phyloP scores from a whole-genome alignment of 2,888 invertebrate genomes.

The Helleia helle region DNA sequence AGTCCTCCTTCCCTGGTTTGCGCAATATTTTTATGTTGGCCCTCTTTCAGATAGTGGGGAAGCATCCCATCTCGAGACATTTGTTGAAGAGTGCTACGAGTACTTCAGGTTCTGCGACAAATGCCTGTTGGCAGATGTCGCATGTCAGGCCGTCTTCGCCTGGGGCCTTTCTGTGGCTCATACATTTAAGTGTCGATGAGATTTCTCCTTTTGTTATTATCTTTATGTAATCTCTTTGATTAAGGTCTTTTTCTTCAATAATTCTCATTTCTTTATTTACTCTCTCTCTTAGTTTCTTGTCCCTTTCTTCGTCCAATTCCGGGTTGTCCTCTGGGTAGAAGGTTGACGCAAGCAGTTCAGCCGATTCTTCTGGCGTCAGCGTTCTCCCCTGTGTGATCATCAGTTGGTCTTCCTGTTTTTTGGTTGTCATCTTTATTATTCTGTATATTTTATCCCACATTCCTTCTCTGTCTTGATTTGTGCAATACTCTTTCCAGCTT shows the following conservation, averaged over 20 bases:
- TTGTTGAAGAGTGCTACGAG: constrained; percentile 5
- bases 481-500: background rate
- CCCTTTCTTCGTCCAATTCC: too few relatives aligned
- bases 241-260: too few relatives aligned
- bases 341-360: background rate
- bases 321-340: background rate
- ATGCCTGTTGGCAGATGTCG: constrained; percentile 12
- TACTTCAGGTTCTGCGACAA: background rate
- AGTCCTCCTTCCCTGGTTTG: constrained; percentile 12
- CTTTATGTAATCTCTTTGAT: too few relatives aligned
- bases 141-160: constrained; percentile 13
- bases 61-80: constrained; percentile 11
- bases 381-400: background rate
- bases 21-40: constrained; percentile 13
- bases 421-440: background rate
- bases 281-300: too few relatives aligned
- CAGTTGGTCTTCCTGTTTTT: background rate
- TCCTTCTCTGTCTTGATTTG: background rate
- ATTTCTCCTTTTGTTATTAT: too few relatives aligned
- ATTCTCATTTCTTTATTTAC: too few relatives aligned
- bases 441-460: background rate
- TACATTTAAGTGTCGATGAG: too few relatives aligned
- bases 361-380: background rate
- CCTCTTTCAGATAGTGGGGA: constrained; percentile 18
- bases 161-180: constrained; percentile 16